Base-by-base conservation (phyloP, 2,888 invertebrate species). In the Lysandra bellargus region DNA sequence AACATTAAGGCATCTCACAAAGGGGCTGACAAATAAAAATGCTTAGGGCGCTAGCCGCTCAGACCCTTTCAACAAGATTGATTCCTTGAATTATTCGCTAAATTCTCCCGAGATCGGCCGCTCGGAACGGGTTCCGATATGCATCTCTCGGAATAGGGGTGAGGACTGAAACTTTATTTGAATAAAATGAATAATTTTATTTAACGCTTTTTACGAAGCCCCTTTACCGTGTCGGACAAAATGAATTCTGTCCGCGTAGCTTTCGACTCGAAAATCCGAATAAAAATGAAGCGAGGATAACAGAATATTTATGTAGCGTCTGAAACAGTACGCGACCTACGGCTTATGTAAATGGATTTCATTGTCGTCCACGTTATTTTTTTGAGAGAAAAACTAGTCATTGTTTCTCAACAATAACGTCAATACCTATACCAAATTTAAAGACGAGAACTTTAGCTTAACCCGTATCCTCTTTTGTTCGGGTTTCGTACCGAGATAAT, bases 11-110 rank as follows among this genome's bases (percentile, higher is more conserved):
- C 14, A 14, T 5, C 14, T 53, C 33, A 44, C 23, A 23, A 49
- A 76, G 76, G 76, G 76, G 76, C 53, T 57, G 76, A 76, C 53
- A 76, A 76, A 57, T 57, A 76, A 76, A 76, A 76, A 76, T 57
- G 74, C 75, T 75, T 64, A 75, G 79, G 64, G 75, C 40, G 61
- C 44, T 79, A 75, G 79, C 23, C 78, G 69, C 79, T 83, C 83
- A 78, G 79, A 80, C 80, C 80, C 82, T 81, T 79, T 80, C 81
- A 80, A 80, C 78, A 72, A 78, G 80, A 83, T 83, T 83, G 81
- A 83, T 83, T 82, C 82, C 80, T 81, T 82, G 79, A 83, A 80
- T 80, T 82, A 81, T 82, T 80, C 80, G 79, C 74, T 40, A 72
- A 79, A 61, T 78, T 78, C 79, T 79, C 80, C 78, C 49, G 77